Base-by-base conservation (phyloP, 2,113 vertebrate genomes). In the Platycercus adscitus region DNA sequence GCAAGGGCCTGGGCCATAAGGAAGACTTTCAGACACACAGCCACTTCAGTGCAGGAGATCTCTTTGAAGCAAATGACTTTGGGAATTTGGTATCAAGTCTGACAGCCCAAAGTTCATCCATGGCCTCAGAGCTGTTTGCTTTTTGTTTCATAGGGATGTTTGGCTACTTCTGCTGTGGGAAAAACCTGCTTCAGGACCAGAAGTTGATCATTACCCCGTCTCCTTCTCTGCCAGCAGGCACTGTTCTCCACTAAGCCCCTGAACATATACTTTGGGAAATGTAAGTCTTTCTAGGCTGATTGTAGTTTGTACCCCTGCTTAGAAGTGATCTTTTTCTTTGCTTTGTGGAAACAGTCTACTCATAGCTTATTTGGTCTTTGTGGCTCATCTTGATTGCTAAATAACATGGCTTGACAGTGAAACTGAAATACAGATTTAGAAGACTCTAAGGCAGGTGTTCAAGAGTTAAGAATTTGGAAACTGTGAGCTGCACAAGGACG, bases 181-280 rank as follows among this genome's bases (percentile, higher is more conserved):
- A 41, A 11, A 43, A 10, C n/a, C 39, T 29, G 7, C 43, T 66
- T 20, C n/a, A 55, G 55, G 61, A 68, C 5, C 44, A 35, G 72
- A 0, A 0, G 37, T 8, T 61, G 10, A 46, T 41, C 0, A 0
- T 37, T 81, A 63, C 29, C 28, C 47, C 1, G 0, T 65, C 49
- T 73, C 8, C 29, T 68, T 26, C 52, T 60, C 61, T 89, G 63
- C 18, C 53, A 58, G 9, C 37, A 7, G 17, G 17, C 28, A 13
- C 24, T 65, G 24, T 52, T 56, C 37, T 71, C 1, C 39, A 13
- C 23, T 70, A 77, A n/a, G 8, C 1, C 7, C 68, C 41, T 49
- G 28, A 20, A 15, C 3, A 2, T n/a, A 53, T 7, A 8, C 58
- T 88, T 73, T 70, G 13, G n/a, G 35, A 21, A 77, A 3, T 14